These are phyloP conservation scores for Sinocyclocheilus rhinocerous DNA, from an alignment of 2,113 vertebrate species.

Conservation along the genomic window DNA sequence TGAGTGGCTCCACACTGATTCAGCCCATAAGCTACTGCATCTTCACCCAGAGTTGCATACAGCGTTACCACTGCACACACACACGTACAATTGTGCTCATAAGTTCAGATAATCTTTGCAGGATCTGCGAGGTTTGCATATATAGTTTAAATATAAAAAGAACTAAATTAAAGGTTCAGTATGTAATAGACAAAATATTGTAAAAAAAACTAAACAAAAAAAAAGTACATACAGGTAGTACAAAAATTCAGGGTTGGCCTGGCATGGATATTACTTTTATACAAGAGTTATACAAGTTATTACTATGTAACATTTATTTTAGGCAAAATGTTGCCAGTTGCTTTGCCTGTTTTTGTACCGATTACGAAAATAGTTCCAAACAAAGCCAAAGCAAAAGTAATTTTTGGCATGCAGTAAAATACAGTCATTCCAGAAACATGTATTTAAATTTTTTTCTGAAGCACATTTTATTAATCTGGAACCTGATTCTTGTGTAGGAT, in stretches of 20 bases:
- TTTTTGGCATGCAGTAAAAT: not conserved
- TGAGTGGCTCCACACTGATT: constrained; percentile 90
- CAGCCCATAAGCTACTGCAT: constrained; percentile 89
- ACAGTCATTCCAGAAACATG: not conserved
- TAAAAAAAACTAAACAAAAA: no score
- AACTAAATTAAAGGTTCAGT: not conserved
- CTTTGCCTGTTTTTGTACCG: not conserved
- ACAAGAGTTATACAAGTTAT: not conserved
- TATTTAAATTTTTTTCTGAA: not conserved
- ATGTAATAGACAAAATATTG: no score
- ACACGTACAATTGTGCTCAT: constrained; percentile 23
- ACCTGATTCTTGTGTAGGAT: no score
- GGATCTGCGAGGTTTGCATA: not conserved
- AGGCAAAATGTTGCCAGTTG: not conserved
- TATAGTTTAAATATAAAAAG: not conserved
- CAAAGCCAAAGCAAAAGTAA: not conserved
- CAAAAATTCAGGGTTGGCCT: not conserved
- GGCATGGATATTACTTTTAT: not conserved
- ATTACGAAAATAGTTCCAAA: not conserved
- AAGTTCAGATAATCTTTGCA: not conserved
- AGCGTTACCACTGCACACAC: constrained; percentile 58
- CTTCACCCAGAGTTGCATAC: constrained; percentile 94
- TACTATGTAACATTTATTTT: not conserved
- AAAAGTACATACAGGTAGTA: no score
- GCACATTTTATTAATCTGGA: no score